Conservation (phyloP, 2,113 vertebrate species). For the Ammospiza caudacuta region DNA sequence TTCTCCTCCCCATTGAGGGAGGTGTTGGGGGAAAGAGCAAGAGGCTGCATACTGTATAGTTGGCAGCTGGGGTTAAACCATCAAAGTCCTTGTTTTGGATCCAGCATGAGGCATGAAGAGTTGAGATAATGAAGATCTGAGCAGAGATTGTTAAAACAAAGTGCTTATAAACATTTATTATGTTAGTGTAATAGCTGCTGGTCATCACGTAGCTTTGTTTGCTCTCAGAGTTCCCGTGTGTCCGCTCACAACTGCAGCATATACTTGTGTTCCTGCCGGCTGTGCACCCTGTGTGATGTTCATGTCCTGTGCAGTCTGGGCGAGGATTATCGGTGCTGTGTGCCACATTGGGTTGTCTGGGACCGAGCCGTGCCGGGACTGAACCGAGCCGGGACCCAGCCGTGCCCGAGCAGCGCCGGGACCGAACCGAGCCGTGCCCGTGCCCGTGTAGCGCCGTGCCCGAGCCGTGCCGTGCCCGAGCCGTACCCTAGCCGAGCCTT, state of each 20-base stretch:
- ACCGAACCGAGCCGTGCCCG: no score
- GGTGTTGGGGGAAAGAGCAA: neutral
- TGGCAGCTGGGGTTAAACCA: neutral
- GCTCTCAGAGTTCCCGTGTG: neutral
- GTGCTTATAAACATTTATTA: neutral
- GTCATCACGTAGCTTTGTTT: neutral
- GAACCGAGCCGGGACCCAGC: neutral
- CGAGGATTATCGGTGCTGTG: neutral
- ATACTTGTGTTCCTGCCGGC: accelerated
- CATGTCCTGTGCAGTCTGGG: accelerated
- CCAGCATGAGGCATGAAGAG: neutral
- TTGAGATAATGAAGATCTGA: neutral
- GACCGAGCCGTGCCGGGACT: no score
- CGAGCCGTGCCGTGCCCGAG: no score
- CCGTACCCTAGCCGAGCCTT: no score
- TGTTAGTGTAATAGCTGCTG: neutral
- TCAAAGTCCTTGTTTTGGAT: accelerated
- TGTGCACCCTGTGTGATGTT: accelerated
- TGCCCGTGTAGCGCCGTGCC: no score
- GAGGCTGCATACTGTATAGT: accelerated
- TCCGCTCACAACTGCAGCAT: no score
- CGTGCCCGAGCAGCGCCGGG: no score
- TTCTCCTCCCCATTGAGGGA: neutral
- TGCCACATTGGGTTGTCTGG: accelerated
- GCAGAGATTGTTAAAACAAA: neutral